These are phyloP conservation scores for Apomyelois bistriatella DNA, from an alignment of 2,888 invertebrate species.

Conservation along the genomic window DNA sequence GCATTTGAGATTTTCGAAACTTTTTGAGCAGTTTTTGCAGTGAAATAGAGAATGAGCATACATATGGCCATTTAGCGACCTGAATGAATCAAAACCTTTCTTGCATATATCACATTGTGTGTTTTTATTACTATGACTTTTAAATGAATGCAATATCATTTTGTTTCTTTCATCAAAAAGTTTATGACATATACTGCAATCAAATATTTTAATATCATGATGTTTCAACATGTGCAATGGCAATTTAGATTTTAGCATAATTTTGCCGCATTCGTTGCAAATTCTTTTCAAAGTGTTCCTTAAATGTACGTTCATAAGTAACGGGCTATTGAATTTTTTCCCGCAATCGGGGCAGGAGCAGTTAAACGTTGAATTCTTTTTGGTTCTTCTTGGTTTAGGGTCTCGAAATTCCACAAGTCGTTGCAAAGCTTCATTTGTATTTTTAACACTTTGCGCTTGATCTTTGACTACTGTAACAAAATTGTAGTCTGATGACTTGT, in stretches of 20 bases:
- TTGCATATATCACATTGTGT: conserved; percentile 49
- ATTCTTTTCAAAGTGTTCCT: conserved; percentile 41
- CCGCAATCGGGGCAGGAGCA: conserved; percentile 48
- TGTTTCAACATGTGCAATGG: conserved; percentile 37
- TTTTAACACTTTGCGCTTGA: conserved; percentile 24
- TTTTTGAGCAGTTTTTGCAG: conserved; percentile 45
- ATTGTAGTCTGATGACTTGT: conserved; percentile 27
- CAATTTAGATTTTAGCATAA: conserved; percentile 40
- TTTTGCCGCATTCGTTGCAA: conserved; percentile 42
- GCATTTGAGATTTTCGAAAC: conserved; percentile 58
- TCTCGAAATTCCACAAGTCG: conserved; percentile 30
- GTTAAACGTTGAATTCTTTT: background rate
- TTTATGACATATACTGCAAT: conserved; percentile 45
- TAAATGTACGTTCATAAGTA: conserved; percentile 49
- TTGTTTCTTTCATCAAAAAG: conserved; percentile 33
- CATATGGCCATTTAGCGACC: conserved; percentile 51
- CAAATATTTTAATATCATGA: conserved; percentile 31
- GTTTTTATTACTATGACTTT: conserved; percentile 30
- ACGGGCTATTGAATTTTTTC: conserved; percentile 36
- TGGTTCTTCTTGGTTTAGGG: conserved; percentile 3
- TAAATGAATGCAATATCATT: conserved; percentile 32
- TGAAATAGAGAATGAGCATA: conserved; percentile 52
- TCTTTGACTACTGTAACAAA: conserved; percentile 32
- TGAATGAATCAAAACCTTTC: conserved; percentile 40
- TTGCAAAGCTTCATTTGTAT: conserved; percentile 28